Percentiles rank a stretch among this genome's conserved stretches.
phyloP scores from a whole-genome alignment of 2,113 vertebrate genomes.

The Planiliza haematocheilus region DNA sequence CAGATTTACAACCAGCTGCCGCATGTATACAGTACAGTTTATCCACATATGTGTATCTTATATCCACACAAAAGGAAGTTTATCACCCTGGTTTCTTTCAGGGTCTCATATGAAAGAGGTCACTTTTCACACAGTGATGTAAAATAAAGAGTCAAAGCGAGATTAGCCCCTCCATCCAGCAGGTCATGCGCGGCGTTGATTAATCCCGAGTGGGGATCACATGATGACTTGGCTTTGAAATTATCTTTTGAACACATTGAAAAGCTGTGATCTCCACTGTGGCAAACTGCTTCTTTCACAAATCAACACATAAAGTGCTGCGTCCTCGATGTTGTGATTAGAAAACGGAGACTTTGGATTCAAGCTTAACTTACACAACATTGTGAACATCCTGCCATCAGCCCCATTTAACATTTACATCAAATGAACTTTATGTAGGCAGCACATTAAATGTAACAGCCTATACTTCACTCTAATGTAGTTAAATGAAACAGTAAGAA shows the following conservation, averaged over 20 bases:
- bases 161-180: conserved; percentile 19
- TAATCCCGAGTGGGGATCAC: conserved; percentile 52
- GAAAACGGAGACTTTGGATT: too few species aligned
- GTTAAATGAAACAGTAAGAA: too few species aligned
- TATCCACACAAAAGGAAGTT: not conserved
- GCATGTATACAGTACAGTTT: not conserved
- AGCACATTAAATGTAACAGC: too few species aligned
- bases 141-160: conserved; percentile 21
- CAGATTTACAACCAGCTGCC: conserved; percentile 13
- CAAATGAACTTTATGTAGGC: too few species aligned
- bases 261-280: not conserved
- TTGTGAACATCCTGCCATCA: too few species aligned
- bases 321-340: not conserved
- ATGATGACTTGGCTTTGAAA: conserved; percentile 22
- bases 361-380: too few species aligned
- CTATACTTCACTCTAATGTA: too few species aligned
- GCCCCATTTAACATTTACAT: too few species aligned
- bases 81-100: conserved; percentile 4
- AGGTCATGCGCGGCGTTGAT: conserved; percentile 53
- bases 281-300: not conserved
- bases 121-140: conserved; percentile 19
- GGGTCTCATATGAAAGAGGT: conserved; percentile 2
- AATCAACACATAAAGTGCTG: not conserved
- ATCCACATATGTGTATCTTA: not conserved
- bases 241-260: not conserved